Evolutionary conservation across 2,113 vertebrate species (phyloP).

Genomic region (Gallinago media): DNA sequence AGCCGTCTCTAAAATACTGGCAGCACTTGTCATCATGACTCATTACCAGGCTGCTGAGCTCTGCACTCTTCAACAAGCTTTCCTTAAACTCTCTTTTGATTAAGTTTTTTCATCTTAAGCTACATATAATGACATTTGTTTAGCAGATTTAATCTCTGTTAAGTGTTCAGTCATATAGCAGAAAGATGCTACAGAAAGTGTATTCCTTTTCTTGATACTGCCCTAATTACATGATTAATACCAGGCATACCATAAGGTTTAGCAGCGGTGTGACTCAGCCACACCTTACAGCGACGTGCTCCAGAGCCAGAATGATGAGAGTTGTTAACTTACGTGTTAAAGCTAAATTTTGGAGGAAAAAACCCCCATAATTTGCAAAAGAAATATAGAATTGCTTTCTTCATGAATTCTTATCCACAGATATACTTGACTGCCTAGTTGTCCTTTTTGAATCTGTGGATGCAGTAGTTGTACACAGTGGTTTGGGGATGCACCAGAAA

Average conservation of each 20-base stretch:
- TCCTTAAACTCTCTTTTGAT: neutral
- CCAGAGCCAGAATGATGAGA: neutral
- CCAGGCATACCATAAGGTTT: neutral
- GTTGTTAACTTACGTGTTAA: neutral
- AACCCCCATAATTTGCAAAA: neutral
- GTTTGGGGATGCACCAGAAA: neutral
- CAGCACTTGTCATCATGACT: neutral
- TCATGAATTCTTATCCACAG: neutral
- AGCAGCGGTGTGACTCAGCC: neutral
- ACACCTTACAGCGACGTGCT: accelerated
- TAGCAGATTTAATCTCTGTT: neutral
- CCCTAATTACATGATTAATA: neutral
- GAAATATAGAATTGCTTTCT: neutral
- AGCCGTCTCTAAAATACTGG: neutral
- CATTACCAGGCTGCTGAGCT: neutral
- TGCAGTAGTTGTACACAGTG: accelerated
- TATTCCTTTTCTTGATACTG: neutral
- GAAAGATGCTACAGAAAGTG: neutral
- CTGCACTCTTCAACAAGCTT: neutral
- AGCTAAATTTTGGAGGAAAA: neutral
- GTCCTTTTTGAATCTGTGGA: neutral
- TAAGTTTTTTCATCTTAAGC: neutral
- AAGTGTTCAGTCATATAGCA: neutral
- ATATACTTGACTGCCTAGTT: neutral
- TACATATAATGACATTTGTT: neutral